Evolutionary conservation across 1,140 invertebrate genomes (phyloP), one percentile per base, ranked within the genome.

Genomic region (Linepithema humile): DNA sequence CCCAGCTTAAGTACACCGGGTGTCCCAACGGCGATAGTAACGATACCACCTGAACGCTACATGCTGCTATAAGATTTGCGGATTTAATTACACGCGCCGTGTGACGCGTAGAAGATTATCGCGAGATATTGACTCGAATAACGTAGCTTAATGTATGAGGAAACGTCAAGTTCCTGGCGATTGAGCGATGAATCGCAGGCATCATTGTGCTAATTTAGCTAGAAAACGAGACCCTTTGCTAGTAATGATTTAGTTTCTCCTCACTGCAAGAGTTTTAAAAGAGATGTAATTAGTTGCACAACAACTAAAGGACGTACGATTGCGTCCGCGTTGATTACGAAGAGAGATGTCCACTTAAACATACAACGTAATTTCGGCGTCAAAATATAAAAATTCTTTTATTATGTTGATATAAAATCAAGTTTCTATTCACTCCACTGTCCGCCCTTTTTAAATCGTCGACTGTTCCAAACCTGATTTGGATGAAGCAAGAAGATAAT

Each of bases 1-100:
- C 85, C 83, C 84, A 83, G 80, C 84, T 85, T 88, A 87, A 91
- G 87, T 91, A 85, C 80, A 86, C 84, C 70, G 87, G 80, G 84
- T 90, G 82, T 84, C 77, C 69, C 70, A 83, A 43, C 72, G 70
- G 86, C 78, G 69, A 80, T 64, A 70, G 70, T 84, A 84, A 86
- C 89, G 88, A 83, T 67, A 86, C 83, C 53, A 74, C 70, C 75
- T 82, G 87, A 88, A 88, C 74, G 35, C 62, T 17, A 62, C 83
- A 69, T 45, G 26, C 20, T 29, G 38, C 40, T 43, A 23, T 65
- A 53, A 82, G 40, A 53, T 82, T 75, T 59, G 50, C 53, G 72
- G 57, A 88, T 83, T 88, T 88, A 88, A 88, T 88, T 88, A 88
- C 78, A 88, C 64, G 65, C 60, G 48, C 53, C 53, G 29, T 40